Base-by-base conservation (phyloP, 2,797 vertebrate species). In the Discoglossus pictus region DNA sequence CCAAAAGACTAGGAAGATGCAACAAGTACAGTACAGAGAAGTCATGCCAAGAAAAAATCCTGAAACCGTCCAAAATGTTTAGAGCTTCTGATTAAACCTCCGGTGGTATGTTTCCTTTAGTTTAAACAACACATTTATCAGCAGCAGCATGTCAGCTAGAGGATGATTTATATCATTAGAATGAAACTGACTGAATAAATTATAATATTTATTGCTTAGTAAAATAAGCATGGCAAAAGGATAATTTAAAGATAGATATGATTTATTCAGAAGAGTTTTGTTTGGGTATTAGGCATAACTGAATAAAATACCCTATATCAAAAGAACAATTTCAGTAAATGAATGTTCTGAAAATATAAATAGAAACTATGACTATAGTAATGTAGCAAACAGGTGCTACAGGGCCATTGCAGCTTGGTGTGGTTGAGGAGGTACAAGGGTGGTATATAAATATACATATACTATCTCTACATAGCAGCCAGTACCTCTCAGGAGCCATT, bases 321-420 rank as follows among this genome's bases (percentile, higher is more conserved):
- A 80, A 0, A 43, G 68, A 58, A 78, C 65, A 66, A 69, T 70
- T 82, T 68, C 81, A 84, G 77, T 75, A 75, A 76, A 68, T 73
- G 64, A 79, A 77, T 47, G 61, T 74, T 79, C 77, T 83, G 80
- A 82, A 81, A 72, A 77, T 79, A 82, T 82, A 76, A 74, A 25
- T 73, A 44, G 80, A 85, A 83, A 74, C 72, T 79, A 74, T 73
- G 80, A 73, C 79, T 84, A 80, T 81, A 61, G 83, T 83, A 80
- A 82, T 64, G 76, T 83, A 78, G 79, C 75, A 85, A 83, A 85
- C 82, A 83, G 69, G 80, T 89, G 86, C 85, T n/a, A n/a, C n/a
- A n/a, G n/a, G n/a, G n/a, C n/a, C n/a, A n/a, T n/a, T n/a, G n/a
- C n/a, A n/a, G n/a, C n/a, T n/a, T n/a, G n/a, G n/a, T n/a, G n/a